Percentiles rank a stretch among this genome's conserved stretches.
These are phyloP conservation scores for Lathamus discolor DNA, from an alignment of 2,113 vertebrate genomes.

Conservation along the genomic window DNA sequence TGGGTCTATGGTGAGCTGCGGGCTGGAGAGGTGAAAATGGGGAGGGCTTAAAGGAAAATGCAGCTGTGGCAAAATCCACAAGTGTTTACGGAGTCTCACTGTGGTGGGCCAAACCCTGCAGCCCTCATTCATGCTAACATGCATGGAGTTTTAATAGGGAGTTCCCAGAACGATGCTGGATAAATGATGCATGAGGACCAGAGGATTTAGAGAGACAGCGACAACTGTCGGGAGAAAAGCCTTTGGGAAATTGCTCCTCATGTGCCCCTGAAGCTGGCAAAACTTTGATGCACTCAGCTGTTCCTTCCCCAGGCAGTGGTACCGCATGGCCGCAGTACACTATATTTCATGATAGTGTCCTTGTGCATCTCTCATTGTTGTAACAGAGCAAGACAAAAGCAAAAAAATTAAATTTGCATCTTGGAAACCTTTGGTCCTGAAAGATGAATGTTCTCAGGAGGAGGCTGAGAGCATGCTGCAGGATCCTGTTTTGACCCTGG, in stretches of 20 bases:
- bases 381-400: background rate
- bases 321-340: background rate
- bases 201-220: background rate
- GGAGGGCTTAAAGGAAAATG: slow-evolving; percentile 24
- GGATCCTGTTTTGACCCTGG: background rate
- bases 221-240: background rate
- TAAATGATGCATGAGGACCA: background rate
- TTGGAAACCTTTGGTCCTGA: background rate
- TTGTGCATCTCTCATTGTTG: background rate
- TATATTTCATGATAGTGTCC: background rate
- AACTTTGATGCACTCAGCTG: background rate
- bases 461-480: background rate
- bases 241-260: background rate
- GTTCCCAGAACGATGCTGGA: background rate
- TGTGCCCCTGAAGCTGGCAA: background rate
- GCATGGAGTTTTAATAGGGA: background rate
- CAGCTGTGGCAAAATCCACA: slow-evolving; percentile 29
- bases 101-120: background rate
- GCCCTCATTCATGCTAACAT: background rate
- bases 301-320: background rate
- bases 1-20: background rate
- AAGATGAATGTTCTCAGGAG: background rate
- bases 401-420: background rate
- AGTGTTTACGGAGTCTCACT: background rate
- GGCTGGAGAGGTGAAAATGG: slow-evolving; percentile 39